These are phyloP conservation scores for Rhizomys pruinosus DNA, from an alignment of 2,113 vertebrate genomes.

Conservation along the genomic window DNA sequence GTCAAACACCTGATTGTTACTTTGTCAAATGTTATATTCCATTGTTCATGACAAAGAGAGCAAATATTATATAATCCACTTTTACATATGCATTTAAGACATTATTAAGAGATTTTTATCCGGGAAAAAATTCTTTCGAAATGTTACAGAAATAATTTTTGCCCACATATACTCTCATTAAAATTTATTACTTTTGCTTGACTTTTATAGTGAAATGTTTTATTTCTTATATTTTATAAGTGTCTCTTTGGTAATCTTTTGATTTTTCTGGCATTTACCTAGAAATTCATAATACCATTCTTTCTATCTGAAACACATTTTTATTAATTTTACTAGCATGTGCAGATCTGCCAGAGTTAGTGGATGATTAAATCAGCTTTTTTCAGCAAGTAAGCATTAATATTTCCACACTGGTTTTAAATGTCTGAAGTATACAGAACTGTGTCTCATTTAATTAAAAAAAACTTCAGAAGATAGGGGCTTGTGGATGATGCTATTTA, in stretches of 20 bases:
- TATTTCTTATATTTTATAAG: slow-evolving; percentile 50
- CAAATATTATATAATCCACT: slow-evolving; percentile 11
- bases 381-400: not conserved
- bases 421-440: not conserved
- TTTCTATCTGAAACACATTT: slow-evolving; percentile 44
- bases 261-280: slow-evolving; percentile 25
- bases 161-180: not conserved
- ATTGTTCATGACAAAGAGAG: slow-evolving; percentile 52
- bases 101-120: slow-evolving; percentile 29
- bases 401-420: slow-evolving; percentile 34
- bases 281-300: slow-evolving; percentile 17
- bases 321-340: slow-evolving; percentile 36
- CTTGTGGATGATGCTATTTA: not conserved
- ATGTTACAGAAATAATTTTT: slow-evolving; percentile 24
- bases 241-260: slow-evolving; percentile 41
- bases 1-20: slow-evolving; percentile 32
- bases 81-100: slow-evolving; percentile 43
- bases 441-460: not conserved
- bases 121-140: not conserved
- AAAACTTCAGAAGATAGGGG: not conserved
- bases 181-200: slow-evolving; percentile 60
- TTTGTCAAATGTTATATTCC: slow-evolving; percentile 59
- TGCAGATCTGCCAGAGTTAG: not conserved
- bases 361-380: slow-evolving; percentile 29
- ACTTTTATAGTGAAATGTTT: slow-evolving; percentile 30